Evolutionary conservation across 2,888 invertebrate genomes (phyloP), one percentile per base, ranked within the genome.

Genomic region (Pilophorus perplexus): DNA sequence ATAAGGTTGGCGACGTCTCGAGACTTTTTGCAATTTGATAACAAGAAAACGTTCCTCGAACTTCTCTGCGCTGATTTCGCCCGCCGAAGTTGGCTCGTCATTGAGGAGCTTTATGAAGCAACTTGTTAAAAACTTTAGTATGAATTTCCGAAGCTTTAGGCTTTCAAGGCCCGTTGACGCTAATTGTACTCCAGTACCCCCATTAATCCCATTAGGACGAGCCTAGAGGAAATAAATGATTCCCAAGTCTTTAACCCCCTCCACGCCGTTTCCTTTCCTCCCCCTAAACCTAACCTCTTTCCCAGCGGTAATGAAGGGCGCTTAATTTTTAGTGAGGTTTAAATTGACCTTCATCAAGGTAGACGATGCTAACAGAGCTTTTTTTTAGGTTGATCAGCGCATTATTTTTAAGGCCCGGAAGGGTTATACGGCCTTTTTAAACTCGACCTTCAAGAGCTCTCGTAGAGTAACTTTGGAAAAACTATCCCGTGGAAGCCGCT

Each of bases 321-420:
- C 25, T 52, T 52, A 52, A 52, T 52, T 52, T 52, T 52, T 52
- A 52, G 52, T 52, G 28, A 52, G 52, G 52, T 28, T 28, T 10
- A 52, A 52, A 52, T 52, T 52, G 52, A 28, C 28, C 52, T 52
- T 27, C 28, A 52, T 50, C 52, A 27, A 16, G 33, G 6, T n/a
- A n/a, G n/a, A n/a, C n/a, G n/a, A n/a, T n/a, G n/a, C 27, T 8
- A 27, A 28, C 27, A 25, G 25, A 10, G 27, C n/a, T n/a, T 28
- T 28, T 52, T 28, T 12, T 14, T 27, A 12, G 50, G 28, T 52
- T 14, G 52, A 52, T 52, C 28, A 27, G 27, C 25, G 52, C 52
- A 14, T 52, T 52, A 25, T n/a, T n/a, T n/a, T n/a, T n/a, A n/a
- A n/a, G n/a, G n/a, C n/a, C n/a, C n/a, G n/a, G n/a, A n/a, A n/a